These are phyloP conservation scores for Polyommatus iphigenia DNA, from an alignment of 2,888 invertebrate genomes.

Conservation along the genomic window DNA sequence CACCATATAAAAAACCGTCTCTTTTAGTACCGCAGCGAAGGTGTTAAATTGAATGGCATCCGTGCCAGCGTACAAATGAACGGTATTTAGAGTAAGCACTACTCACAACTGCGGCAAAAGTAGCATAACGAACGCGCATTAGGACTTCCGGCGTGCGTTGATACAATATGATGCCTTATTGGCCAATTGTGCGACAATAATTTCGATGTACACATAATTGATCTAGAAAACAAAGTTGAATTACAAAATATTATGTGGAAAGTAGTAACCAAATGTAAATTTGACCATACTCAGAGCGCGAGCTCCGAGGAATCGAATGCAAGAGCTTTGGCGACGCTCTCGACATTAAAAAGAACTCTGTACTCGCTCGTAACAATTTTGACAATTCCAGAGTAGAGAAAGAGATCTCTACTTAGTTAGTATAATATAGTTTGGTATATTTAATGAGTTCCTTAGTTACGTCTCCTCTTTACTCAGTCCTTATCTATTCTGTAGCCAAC, in stretches of 20 bases:
- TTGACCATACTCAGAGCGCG: no score
- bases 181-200: neutral
- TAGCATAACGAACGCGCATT: constrained; percentile 17
- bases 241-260: no score
- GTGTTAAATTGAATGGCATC: constrained; percentile 16
- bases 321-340: no score
- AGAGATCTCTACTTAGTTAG: no score
- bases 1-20: no score
- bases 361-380: no score
- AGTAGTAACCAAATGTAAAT: no score
- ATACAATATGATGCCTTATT: neutral
- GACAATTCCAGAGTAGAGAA: no score
- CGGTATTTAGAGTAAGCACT: constrained; percentile 21
- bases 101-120: constrained; percentile 4
- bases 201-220: neutral
- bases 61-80: constrained; percentile 11
- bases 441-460: neutral
- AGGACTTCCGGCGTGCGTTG: neutral
- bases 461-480: neutral
- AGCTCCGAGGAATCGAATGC: no score
- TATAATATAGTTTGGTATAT: neutral
- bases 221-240: no score
- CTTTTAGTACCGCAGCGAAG: no score
- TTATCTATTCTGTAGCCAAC: neutral
- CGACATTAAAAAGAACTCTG: no score